phyloP scores from a whole-genome alignment of 2,888 invertebrate species.

The Eilema depressum region DNA sequence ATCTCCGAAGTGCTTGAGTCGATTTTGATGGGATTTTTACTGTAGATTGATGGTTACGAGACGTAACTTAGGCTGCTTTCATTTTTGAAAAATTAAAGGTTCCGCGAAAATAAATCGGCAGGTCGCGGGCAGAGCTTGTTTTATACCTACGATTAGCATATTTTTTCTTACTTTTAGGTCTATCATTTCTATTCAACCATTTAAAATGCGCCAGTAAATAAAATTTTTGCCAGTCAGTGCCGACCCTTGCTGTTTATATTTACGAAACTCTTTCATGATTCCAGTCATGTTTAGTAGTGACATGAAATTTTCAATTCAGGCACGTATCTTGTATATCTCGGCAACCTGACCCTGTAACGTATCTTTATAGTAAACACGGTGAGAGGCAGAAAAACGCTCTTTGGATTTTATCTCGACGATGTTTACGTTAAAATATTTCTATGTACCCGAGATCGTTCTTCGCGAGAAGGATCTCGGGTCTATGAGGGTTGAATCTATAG shows the following conservation, averaged over 20 bases:
- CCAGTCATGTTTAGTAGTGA: conserved; percentile 36
- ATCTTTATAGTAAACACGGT: conserved; percentile 24
- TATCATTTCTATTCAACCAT: neutral
- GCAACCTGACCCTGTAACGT: conserved; percentile 19
- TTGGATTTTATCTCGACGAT: conserved; percentile 24
- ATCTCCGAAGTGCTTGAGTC: too few species aligned
- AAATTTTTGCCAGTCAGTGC: neutral
- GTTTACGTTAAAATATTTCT: conserved; percentile 14
- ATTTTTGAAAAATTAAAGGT: too few species aligned
- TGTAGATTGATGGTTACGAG: too few species aligned
- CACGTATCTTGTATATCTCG: conserved; percentile 31
- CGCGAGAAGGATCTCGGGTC: neutral
- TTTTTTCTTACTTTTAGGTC: too few species aligned
- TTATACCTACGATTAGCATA: too few species aligned
- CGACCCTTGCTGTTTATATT: neutral
- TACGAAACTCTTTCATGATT: conserved; percentile 31
- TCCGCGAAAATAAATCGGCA: too few species aligned
- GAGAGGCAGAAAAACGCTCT: conserved; percentile 25
- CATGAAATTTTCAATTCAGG: conserved; percentile 41
- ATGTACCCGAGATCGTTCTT: neutral
- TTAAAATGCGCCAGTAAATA: neutral
- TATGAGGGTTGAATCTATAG: neutral
- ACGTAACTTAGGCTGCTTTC: too few species aligned
- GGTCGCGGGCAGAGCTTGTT: too few species aligned
- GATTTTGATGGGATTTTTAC: too few species aligned